These are phyloP conservation scores for Phenacoccus solenopsis DNA, from an alignment of 1,140 invertebrate species.

Conservation along the genomic window DNA sequence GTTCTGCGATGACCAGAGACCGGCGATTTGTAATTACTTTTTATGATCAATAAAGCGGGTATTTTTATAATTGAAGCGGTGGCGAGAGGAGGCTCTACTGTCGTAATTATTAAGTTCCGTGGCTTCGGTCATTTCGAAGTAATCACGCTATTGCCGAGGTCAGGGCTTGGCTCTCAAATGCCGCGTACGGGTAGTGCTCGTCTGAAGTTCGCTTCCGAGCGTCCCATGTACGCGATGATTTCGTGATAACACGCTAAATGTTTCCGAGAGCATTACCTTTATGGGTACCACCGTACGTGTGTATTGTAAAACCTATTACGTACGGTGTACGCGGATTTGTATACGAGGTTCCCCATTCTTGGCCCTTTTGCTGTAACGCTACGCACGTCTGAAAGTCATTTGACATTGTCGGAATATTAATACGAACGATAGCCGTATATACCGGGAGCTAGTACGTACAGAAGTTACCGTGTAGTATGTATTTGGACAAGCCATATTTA, in stretches of 20 bases:
- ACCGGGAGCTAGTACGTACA: background rate
- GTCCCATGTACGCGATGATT: no score
- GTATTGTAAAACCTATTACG: no score
- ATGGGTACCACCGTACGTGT: no score
- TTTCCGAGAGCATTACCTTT: no score
- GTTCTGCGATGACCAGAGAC: background rate
- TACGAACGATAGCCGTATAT: background rate
- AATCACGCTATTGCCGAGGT: slow-evolving; percentile 11
- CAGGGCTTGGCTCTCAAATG: background rate
- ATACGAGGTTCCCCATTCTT: background rate
- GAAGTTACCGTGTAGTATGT: no score
- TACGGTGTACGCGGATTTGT: no score
- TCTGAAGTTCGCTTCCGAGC: no score
- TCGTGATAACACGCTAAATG: no score
- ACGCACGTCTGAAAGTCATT: background rate
- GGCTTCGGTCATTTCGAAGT: slow-evolving; percentile 8
- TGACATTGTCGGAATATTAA: background rate
- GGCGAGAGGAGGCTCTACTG: background rate
- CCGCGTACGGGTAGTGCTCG: no score
- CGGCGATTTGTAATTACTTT: slow-evolving; percentile 6
- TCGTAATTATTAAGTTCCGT: background rate
- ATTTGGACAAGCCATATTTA: background rate
- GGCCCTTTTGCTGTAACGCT: background rate
- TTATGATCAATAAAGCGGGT: slow-evolving; percentile 13
- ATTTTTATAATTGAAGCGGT: slow-evolving; percentile 10